A percentile compares a stretch with the other conserved stretches of the same genome.
These are phyloP conservation scores for Esperia sulphurella DNA, from an alignment of 2,888 invertebrate genomes.

Conservation along the genomic window DNA sequence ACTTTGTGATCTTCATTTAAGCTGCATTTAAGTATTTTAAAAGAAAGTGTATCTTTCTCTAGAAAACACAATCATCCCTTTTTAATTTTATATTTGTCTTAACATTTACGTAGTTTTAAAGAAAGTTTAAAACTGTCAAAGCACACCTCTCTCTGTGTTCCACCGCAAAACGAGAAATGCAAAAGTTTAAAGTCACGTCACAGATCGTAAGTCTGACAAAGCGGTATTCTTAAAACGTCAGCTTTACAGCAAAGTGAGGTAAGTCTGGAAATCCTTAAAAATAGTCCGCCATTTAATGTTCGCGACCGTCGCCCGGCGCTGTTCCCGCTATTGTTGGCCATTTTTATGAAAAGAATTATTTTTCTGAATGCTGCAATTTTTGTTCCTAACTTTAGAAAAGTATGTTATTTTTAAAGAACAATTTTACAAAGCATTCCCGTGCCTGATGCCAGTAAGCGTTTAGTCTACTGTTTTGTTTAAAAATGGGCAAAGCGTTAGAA, in stretches of 20 bases:
- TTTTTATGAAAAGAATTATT: slow-evolving; percentile 2
- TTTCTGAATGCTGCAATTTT: background rate
- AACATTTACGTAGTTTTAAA: too few species aligned
- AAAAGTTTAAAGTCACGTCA: slow-evolving; percentile 1
- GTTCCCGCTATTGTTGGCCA: slow-evolving; percentile 6
- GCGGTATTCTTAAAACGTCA: slow-evolving; percentile 10
- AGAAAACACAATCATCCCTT: too few species aligned
- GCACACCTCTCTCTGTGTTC: background rate
- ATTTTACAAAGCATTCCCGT: too few species aligned
- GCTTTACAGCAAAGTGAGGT: slow-evolving; percentile 8
- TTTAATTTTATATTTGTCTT: too few species aligned
- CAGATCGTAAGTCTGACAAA: slow-evolving; percentile 6
- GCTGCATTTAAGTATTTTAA: too few species aligned
- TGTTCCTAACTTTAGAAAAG: background rate
- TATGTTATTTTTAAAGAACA: background rate
- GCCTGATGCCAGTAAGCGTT: too few species aligned
- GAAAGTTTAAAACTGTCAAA: too few species aligned
- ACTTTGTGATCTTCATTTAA: too few species aligned
- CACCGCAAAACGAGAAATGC: background rate
- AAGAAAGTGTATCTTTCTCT: too few species aligned
- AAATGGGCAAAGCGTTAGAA: too few species aligned
- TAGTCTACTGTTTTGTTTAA: too few species aligned
- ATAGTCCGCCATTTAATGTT: slow-evolving; percentile 13
- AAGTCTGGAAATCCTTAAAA: slow-evolving; percentile 17
- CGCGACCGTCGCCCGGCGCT: background rate